Conservation (phyloP, 2,797 vertebrate genomes). For the Momotus momota region DNA sequence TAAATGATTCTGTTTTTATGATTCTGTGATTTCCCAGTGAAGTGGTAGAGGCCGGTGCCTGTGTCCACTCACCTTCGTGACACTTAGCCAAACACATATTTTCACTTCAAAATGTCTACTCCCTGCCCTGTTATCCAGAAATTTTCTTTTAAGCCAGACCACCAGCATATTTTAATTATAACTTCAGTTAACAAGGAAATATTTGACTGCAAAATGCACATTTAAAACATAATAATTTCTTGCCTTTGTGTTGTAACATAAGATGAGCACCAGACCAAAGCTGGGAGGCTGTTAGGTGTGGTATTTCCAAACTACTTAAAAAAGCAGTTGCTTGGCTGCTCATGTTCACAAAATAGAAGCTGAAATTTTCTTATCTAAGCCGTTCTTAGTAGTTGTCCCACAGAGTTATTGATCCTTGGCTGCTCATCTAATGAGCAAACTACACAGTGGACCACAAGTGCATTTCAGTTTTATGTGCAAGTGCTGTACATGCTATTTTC, state of each 20-base stretch:
- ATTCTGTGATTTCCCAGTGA: not conserved
- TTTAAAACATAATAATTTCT: not conserved
- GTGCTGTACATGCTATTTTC: slow-evolving; percentile 46
- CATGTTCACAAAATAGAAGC: not conserved
- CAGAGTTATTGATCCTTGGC: slow-evolving; percentile 55
- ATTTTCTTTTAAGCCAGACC: not conserved
- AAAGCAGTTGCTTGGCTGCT: not conserved
- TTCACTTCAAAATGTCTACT: not conserved
- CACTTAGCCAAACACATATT: not conserved
- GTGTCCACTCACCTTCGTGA: not conserved
- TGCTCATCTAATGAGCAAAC: slow-evolving; percentile 54
- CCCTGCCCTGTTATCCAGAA: not conserved
- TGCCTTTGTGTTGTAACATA: not conserved
- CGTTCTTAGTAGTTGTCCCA: slow-evolving; percentile 48
- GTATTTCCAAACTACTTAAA: not conserved
- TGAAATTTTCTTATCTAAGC: slow-evolving; percentile 33
- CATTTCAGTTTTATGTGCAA: slow-evolving; percentile 64
- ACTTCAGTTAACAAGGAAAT: not conserved
- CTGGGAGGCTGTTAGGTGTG: not conserved
- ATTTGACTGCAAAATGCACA: not conserved
- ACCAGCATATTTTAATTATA: not conserved
- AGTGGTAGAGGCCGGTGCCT: not conserved
- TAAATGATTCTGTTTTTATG: not conserved
- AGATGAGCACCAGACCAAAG: not conserved
- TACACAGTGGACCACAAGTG: slow-evolving; percentile 46